Evolutionary conservation across 2,888 invertebrate species (phyloP).

Genomic region (Margaritifera margaritifera): DNA sequence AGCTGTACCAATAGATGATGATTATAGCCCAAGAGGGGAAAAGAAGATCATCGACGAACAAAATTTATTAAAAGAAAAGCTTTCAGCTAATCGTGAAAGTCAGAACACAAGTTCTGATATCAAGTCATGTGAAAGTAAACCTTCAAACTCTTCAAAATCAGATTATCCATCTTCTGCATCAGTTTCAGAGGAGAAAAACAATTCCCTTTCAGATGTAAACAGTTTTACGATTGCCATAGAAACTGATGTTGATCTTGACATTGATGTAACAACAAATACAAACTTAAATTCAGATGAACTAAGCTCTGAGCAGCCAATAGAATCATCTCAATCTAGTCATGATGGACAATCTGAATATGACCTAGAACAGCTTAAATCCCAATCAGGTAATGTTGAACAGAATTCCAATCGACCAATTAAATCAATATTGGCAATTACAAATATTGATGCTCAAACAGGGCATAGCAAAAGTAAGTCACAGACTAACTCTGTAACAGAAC

Average conservation of each 20-base stretch:
- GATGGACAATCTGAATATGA: neutral
- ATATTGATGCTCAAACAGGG: conserved; percentile 4
- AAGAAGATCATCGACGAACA: conserved; percentile 1
- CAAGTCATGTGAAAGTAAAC: no score
- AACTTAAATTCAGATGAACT: no score
- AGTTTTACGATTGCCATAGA: no score
- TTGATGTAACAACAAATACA: no score
- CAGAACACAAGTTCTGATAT: neutral
- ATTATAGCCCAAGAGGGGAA: neutral
- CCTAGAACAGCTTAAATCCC: conserved; percentile 26
- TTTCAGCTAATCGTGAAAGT: conserved; percentile 3
- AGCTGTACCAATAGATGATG: conserved; percentile 11
- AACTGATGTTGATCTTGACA: no score
- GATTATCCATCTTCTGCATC: no score
- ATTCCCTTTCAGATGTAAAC: no score
- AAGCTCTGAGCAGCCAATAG: no score
- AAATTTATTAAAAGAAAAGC: conserved; percentile 13
- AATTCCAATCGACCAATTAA: conserved; percentile 32
- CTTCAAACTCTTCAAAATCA: no score
- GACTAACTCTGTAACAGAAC: conserved; percentile 35
- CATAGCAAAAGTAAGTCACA: conserved; percentile 8
- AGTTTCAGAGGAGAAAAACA: no score
- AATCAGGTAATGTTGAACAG: conserved; percentile 20
- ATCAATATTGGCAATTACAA: conserved; percentile 38
- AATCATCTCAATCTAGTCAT: no score